Conservation (phyloP, 2,113 vertebrate species). For the Macheiramphus alcinus region DNA sequence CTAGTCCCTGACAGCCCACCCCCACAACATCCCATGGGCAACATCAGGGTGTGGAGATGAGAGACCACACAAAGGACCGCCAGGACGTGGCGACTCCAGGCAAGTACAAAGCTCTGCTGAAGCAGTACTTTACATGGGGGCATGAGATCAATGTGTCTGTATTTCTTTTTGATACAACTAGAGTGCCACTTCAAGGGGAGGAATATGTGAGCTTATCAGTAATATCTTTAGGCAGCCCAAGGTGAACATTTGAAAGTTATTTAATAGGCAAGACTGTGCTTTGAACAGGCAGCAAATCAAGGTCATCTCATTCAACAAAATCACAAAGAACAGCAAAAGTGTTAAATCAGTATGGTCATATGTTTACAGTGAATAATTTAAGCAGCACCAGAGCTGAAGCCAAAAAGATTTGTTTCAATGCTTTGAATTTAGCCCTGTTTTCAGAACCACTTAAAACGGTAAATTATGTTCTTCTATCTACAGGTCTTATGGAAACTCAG, state of each 20-base stretch:
- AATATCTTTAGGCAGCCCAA: not conserved
- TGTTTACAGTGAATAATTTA: conserved; percentile 33
- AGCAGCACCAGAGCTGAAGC: not conserved
- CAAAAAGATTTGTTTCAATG: not conserved
- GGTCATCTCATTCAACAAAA: not conserved
- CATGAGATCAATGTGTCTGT: not conserved
- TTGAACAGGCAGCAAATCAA: not conserved
- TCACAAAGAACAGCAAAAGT: not conserved
- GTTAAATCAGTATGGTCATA: not conserved
- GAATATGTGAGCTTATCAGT: not conserved
- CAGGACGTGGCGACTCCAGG: not conserved
- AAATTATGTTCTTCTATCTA: not conserved
- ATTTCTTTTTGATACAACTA: not conserved
- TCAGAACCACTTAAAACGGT: not conserved
- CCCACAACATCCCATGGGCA: not conserved
- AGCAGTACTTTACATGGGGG: not conserved
- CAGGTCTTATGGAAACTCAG: not conserved
- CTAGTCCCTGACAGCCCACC: not conserved
- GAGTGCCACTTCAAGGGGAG: not conserved
- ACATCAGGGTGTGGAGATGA: not conserved
- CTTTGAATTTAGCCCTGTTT: not conserved
- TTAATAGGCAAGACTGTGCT: not conserved
- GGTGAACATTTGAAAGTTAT: not conserved
- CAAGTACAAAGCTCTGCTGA: not conserved
- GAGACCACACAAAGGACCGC: not conserved